Evolutionary conservation across 2,888 invertebrate species (phyloP).

Genomic region (Dicranocentrus wangi): DNA sequence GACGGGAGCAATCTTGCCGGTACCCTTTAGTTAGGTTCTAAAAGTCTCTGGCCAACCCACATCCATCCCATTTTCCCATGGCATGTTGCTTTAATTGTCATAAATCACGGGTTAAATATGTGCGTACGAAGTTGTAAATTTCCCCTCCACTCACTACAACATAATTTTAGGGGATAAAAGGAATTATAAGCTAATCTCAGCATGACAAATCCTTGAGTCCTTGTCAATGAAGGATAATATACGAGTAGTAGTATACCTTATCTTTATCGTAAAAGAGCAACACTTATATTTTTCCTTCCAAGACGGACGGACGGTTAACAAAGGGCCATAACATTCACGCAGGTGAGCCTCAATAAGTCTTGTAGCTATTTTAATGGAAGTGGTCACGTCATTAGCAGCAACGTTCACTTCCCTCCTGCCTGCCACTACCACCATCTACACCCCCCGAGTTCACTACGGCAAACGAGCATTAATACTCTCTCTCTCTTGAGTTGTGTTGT

Average conservation of each 20-base stretch:
- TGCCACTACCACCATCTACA: conserved; percentile 18
- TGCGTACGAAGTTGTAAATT: neutral
- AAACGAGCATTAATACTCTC: no score
- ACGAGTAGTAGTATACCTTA: no score
- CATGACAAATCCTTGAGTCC: conserved; percentile 14
- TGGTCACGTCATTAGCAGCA: conserved; percentile 9
- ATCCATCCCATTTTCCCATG: conserved; percentile 27
- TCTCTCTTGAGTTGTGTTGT: no score
- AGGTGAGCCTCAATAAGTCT: neutral
- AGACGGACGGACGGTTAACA: no score
- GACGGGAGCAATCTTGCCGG: no score
- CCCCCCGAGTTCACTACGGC: neutral
- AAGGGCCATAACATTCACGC: no score
- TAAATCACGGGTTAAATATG: conserved; percentile 46
- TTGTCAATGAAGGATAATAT: no score
- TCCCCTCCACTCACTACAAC: neutral
- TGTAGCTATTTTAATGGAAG: conserved; percentile 1
- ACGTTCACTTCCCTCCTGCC: neutral
- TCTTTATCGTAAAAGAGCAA: no score
- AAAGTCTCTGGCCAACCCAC: conserved; percentile 14
- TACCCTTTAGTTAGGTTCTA: no score
- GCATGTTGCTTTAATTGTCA: conserved; percentile 25
- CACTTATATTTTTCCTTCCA: no score
- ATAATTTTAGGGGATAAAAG: conserved; percentile 6
- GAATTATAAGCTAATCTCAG: conserved; percentile 6